A percentile compares a stretch with the other conserved stretches of the same genome.
These are phyloP conservation scores for Ptychoptera albimana DNA, from an alignment of 2,888 invertebrate genomes.

Conservation along the genomic window DNA sequence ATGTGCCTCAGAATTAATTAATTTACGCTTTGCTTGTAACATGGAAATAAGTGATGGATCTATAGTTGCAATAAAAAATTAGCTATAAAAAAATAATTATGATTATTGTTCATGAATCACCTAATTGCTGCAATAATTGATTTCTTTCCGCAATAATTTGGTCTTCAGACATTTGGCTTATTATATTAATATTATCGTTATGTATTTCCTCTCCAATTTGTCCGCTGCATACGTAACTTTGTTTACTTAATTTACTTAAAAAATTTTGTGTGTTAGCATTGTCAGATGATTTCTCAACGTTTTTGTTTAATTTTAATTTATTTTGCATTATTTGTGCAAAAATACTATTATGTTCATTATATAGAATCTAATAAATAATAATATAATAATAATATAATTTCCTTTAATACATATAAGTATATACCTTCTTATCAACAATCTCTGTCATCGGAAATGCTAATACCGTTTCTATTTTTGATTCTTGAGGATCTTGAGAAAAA, in stretches of 20 bases:
- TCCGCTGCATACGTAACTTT: not conserved
- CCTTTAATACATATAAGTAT: too few species aligned
- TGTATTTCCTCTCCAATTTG: slow-evolving; percentile 28
- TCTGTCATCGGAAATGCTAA: too few species aligned
- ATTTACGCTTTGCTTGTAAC: slow-evolving; percentile 1
- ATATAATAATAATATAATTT: too few species aligned
- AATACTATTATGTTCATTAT: slow-evolving; percentile 31
- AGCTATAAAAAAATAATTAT: not conserved
- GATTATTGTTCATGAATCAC: slow-evolving; percentile 13
- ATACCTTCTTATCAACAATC: too few species aligned
- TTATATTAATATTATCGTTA: slow-evolving; percentile 48
- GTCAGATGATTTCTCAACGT: not conserved
- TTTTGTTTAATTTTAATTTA: slow-evolving; percentile 16
- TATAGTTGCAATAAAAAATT: not conserved
- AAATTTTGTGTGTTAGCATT: not conserved
- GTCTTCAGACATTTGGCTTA: slow-evolving; percentile 50
- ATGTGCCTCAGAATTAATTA: not conserved
- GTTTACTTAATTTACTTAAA: not conserved
- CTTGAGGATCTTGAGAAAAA: not conserved
- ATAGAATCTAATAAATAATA: not conserved
- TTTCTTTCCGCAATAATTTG: slow-evolving; percentile 62
- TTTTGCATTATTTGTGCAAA: slow-evolving; percentile 34
- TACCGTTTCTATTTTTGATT: too few species aligned
- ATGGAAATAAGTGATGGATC: slow-evolving; percentile 10
- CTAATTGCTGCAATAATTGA: slow-evolving; percentile 39